Base-by-base conservation (phyloP, 2,113 vertebrate genomes). In the Sprattus sprattus region DNA sequence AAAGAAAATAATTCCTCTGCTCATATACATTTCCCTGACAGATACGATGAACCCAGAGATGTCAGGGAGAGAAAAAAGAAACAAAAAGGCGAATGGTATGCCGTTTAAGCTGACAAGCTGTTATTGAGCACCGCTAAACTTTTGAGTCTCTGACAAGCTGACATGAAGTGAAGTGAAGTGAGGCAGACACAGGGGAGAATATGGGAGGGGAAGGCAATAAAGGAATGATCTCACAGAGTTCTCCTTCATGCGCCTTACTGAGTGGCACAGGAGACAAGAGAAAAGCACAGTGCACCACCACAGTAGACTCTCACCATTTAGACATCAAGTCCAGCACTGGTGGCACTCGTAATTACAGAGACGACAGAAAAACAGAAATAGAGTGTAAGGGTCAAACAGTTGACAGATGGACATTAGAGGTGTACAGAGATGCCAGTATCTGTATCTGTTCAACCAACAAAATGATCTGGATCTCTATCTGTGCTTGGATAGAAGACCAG, bases 121-220 rank as follows among this genome's bases (percentile, higher is more conserved):
- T 88, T 84, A 90, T 92, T 92, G 92, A 90, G 87, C 84, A 67
- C 80, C 15, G 75, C 28, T 89, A 86, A 91, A 90, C 84, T 85
- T 82, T 60, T 9, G 25, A 32, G 64, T 71, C 15, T 39, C 1
- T 87, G 91, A 85, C 75, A 85, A 81, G 22, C 25, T 45, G 84
- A 88, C 54, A 82, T 83, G 82, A 82, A 89, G 80, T 39, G 39
- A 39, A 39, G 39, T 39, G 39, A 39, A 39, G 39, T 39, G 39
- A 39, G 2, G 39, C 39, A 39, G 39, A 39, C 39, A 39, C 39
- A 39, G 39, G 1, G 39, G 10, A 78, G 32, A 78, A 15, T 18
- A 78, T 39, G 25, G 28, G 25, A 78, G 32, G 71, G 8, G 25
- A 15, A 60, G 22, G 46, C 13, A 18, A 83, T 45, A 60, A 83